Evolutionary conservation across 30 jellyfish, hydroid and myxozoan genomes (phyloP), one percentile per base, ranked within the genome.

Genomic region (Cassiopea andromeda): DNA sequence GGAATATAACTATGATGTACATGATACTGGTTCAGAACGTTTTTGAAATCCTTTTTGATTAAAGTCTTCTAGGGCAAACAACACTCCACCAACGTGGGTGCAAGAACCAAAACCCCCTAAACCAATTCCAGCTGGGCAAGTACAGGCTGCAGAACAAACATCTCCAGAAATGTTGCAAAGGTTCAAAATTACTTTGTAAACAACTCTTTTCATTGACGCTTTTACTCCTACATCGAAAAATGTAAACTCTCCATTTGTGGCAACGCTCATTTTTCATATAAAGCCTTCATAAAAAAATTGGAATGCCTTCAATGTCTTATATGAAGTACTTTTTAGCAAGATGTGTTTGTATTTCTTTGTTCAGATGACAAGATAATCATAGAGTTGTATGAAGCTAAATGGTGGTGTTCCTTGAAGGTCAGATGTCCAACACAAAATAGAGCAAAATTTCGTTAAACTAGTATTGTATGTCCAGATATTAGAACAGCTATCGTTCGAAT

Each of bases 131-230:
- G 94, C 91, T 27, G 91, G 91, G 54, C 93, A 85, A 38, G 88
- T 15, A 74, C 93, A 85, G 54, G 93, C 94, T 76, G 94, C 94
- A 75, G 92, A 76, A 49, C 59, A 76, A 87, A 54, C 94, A 87
- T 87, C 85, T 57, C 94, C 92, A 75, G 83, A 69, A 17, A 7
- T 14, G 48, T 77, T 16, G 2, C n/a, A 64, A 1, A 77, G 92
- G 0, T 75, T 87, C 18, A 87, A 75, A 10, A 75, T 1, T 10
- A 77, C 90, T 54, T 57, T 75, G 49, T 87, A 75, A n/a, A 87
- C 49, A 69, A 13, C 66, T 18, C 61, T 87, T 78, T 77, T 87
- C 89, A 77, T 76, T 17, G 77, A 87, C 48, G 94, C 92, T 74
- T 87, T 67, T 48, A 78, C 73, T 7, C 82, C 71, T 19, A 79